A percentile compares a stretch with the other conserved stretches of the same genome.
Conservation (phyloP, 2,113 vertebrate species). For the human (Homo sapiens) region DNA sequence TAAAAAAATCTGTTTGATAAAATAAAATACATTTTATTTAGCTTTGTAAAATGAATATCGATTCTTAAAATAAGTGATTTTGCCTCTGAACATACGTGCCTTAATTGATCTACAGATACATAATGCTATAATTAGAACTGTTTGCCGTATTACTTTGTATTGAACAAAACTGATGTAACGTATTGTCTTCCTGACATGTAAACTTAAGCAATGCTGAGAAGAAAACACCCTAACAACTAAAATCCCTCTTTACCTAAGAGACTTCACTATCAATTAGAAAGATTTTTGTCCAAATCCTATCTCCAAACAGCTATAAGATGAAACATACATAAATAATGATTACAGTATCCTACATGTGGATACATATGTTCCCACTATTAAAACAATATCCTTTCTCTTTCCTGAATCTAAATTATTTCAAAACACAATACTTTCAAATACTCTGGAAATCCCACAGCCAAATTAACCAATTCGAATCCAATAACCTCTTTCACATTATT, state of each 20-base stretch:
- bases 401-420: constrained; percentile 10
- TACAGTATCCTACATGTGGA: not conserved
- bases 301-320: not conserved
- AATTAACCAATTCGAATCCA: constrained; percentile 31
- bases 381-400: not conserved
- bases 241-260: not conserved
- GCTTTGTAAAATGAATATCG: constrained; percentile 50
- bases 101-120: not conserved
- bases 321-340: constrained; percentile 14
- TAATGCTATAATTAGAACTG: not conserved
- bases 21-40: constrained; percentile 69
- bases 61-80: constrained; percentile 53
- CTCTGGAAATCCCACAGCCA: constrained; percentile 22
- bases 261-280: constrained; percentile 16
- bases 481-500: not conserved
- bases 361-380: not conserved
- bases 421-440: constrained; percentile 29
- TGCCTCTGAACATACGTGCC: not conserved
- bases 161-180: not conserved
- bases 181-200: not conserved
- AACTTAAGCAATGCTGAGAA: not conserved
- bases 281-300: not conserved
- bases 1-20: constrained; percentile 71
- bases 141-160: not conserved
- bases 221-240: not conserved